Conservation (phyloP, 2,797 vertebrate species). For the Halcyon chelicuti region DNA sequence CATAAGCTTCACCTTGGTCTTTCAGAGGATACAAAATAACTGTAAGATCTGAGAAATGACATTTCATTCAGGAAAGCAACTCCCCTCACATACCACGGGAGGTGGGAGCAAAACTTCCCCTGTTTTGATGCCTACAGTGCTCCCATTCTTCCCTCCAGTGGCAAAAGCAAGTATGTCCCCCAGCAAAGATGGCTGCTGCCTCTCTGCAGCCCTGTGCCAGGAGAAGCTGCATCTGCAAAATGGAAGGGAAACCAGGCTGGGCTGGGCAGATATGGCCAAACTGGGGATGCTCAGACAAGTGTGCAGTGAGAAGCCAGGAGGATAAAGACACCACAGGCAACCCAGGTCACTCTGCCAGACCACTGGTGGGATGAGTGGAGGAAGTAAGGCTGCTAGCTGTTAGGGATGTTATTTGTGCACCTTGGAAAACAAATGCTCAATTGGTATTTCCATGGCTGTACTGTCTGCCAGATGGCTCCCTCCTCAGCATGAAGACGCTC, state of each 20-base stretch:
- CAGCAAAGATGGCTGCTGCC: not conserved
- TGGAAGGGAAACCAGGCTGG: not conserved
- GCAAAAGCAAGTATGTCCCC: not conserved
- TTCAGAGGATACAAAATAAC: not conserved
- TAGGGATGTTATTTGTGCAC: conserved; percentile 38
- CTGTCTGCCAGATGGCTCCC: conserved; percentile 57
- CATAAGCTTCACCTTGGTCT: not conserved
- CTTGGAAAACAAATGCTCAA: conserved; percentile 28
- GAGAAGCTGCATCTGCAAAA: not conserved
- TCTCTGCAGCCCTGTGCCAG: not conserved
- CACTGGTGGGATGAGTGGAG: not conserved
- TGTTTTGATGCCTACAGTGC: not conserved
- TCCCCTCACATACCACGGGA: not conserved
- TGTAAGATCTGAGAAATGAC: not conserved
- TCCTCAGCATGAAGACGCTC: conserved; percentile 49
- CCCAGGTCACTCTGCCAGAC: conserved; percentile 34
- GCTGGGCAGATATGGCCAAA: not conserved
- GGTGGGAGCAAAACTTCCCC: not conserved
- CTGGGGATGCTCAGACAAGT: not conserved
- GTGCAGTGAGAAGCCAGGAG: not conserved
- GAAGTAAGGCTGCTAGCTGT: conserved; percentile 38
- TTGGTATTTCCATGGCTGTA: conserved; percentile 25
- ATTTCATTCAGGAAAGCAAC: not conserved
- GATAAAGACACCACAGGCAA: conserved; percentile 13
- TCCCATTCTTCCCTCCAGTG: not conserved